A percentile compares a stretch with the other conserved stretches of the same genome.
phyloP scores from a whole-genome alignment of 2,113 vertebrate species.

The Oriolus oriolus region DNA sequence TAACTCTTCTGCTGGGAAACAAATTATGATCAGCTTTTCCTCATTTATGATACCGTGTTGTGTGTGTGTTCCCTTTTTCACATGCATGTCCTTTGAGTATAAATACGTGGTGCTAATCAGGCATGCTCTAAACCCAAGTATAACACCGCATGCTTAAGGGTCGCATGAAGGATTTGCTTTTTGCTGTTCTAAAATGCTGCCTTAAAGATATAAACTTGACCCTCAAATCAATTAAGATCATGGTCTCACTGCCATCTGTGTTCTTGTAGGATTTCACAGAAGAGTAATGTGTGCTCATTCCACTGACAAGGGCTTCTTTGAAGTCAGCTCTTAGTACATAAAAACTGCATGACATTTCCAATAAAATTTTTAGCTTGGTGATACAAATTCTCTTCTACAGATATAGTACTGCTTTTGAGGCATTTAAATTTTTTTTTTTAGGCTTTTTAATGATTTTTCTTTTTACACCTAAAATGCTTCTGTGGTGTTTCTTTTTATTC shows the following conservation, averaged over 20 bases:
- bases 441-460: neutral
- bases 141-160: fast-evolving
- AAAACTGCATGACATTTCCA: neutral
- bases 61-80: neutral
- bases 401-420: neutral
- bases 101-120: neutral
- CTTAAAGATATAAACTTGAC: constrained; percentile 10
- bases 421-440: neutral
- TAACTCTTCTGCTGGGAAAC: neutral
- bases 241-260: constrained; percentile 22
- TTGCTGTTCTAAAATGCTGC: neutral
- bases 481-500: neutral
- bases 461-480: neutral
- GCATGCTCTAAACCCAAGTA: neutral
- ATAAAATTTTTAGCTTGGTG: neutral
- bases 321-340: neutral
- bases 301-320: neutral
- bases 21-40: neutral
- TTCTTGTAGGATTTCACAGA: constrained; percentile 14
- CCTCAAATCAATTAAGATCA: constrained; percentile 33
- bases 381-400: neutral
- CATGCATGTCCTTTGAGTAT: neutral
- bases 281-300: neutral
- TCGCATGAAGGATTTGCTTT: neutral
- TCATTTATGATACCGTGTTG: neutral